These are phyloP conservation scores for Merodon equestris DNA, from an alignment of 2,888 invertebrate species.

Conservation along the genomic window DNA sequence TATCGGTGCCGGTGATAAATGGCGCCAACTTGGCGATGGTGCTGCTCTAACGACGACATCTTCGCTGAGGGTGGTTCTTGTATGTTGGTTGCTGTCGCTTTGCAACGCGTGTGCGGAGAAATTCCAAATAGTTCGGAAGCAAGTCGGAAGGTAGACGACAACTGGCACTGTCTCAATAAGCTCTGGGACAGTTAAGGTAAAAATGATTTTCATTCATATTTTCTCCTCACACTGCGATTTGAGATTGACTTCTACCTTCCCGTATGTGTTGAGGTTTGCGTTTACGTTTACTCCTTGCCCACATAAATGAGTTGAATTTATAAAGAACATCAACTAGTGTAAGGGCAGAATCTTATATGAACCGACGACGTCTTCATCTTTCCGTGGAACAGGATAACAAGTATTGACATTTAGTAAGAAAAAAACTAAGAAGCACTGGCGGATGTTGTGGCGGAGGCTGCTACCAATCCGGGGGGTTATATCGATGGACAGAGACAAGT, in stretches of 20 bases:
- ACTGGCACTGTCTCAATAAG: conserved; percentile 41
- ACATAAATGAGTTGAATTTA: conserved; percentile 52
- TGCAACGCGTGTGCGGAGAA: conserved; percentile 37
- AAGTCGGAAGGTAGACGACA: neutral
- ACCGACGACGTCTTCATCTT: conserved; percentile 3
- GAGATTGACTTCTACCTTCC: conserved; percentile 32
- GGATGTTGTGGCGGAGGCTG: no score
- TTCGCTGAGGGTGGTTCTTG: conserved; percentile 6
- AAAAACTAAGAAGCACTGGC: conserved; percentile 10
- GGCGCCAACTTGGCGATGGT: conserved; percentile 78
- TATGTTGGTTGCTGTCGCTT: conserved; percentile 43
- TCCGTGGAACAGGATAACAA: conserved; percentile 50
- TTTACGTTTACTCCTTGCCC: conserved; percentile 11
- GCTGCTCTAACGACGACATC: conserved; percentile 56
- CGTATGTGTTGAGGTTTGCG: conserved; percentile 15
- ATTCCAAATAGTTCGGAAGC: conserved; percentile 35
- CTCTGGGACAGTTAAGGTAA: conserved; percentile 49
- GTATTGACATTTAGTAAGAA: conserved; percentile 60
- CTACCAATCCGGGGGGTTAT: no score
- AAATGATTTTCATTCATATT: conserved; percentile 45
- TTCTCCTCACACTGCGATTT: conserved; percentile 26
- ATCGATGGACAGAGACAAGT: no score
- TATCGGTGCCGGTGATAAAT: conserved; percentile 75
- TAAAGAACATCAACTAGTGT: conserved; percentile 43
- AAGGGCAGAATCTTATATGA: neutral